These are phyloP conservation scores for Parasteatoda tepidariorum DNA, from an alignment of 1,140 invertebrate genomes.

Conservation along the genomic window DNA sequence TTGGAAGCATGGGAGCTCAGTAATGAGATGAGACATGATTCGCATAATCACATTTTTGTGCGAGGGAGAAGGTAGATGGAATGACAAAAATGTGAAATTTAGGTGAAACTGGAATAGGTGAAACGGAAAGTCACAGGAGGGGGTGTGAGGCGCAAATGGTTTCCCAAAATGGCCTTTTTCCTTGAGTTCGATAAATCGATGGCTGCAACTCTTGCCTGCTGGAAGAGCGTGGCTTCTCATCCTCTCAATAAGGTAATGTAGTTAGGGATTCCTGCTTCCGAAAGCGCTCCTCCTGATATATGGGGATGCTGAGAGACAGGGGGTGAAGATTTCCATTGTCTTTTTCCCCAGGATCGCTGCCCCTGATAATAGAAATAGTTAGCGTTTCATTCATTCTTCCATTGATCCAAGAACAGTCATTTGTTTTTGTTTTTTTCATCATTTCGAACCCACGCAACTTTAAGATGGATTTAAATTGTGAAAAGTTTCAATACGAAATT, in stretches of 20 bases:
- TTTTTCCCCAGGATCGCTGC: not conserved
- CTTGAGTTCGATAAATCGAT: slow-evolving; percentile 53
- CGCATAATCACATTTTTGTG: not conserved
- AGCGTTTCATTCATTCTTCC: too few relatives aligned
- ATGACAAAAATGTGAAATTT: slow-evolving; percentile 1
- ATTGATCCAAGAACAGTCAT: too few relatives aligned
- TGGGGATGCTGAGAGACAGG: not conserved
- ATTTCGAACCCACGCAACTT: too few relatives aligned
- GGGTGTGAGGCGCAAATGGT: slow-evolving; percentile 26
- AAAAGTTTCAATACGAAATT: too few relatives aligned
- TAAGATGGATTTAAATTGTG: too few relatives aligned
- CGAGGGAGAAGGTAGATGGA: too few relatives aligned
- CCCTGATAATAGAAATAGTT: too few relatives aligned
- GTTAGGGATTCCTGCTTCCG: slow-evolving; percentile 21
- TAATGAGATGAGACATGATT: too few relatives aligned
- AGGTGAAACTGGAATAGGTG: not conserved
- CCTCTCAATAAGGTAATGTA: slow-evolving; percentile 33
- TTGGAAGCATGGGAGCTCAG: too few relatives aligned
- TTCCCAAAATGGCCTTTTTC: slow-evolving; percentile 40
- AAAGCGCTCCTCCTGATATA: slow-evolving; percentile 1
- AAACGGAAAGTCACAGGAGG: not conserved
- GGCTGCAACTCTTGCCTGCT: not conserved
- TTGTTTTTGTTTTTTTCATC: too few relatives aligned
- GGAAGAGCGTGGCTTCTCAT: slow-evolving; percentile 19
- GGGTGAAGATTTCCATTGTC: not conserved